These are phyloP conservation scores for Spodoptera exigua DNA, from an alignment of 2,888 invertebrate genomes.

Conservation along the genomic window DNA sequence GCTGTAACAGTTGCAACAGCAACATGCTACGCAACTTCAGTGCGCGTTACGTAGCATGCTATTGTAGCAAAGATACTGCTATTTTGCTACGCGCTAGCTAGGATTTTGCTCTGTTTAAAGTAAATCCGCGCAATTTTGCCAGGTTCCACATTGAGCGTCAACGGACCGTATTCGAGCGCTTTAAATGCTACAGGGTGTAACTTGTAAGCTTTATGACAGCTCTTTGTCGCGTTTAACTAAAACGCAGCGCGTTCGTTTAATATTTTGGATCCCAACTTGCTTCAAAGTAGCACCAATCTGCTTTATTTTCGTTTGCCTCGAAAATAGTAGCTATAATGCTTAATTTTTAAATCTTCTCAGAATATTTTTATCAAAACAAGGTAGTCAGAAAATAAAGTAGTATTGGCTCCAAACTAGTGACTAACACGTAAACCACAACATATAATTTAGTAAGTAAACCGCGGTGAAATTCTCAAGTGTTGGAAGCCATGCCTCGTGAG, in stretches of 20 bases:
- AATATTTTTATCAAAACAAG: slow-evolving; percentile 11
- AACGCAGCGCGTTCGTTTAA: slow-evolving; percentile 1
- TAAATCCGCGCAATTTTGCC: neutral
- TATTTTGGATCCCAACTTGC: slow-evolving; percentile 33
- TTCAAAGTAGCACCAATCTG: slow-evolving; percentile 29
- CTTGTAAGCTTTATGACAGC: slow-evolving; percentile 19
- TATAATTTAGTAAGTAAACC: slow-evolving; percentile 28
- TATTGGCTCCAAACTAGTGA: slow-evolving; percentile 28
- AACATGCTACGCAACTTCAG: too few relatives aligned
- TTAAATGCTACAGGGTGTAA: neutral
- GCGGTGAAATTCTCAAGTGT: slow-evolving; percentile 42
- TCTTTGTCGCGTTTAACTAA: slow-evolving; percentile 13
- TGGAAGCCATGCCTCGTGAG: slow-evolving; percentile 65
- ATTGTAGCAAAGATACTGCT: too few relatives aligned
- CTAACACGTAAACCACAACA: slow-evolving; percentile 45
- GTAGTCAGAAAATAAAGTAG: slow-evolving; percentile 25
- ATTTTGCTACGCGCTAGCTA: too few relatives aligned
- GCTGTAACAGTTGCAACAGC: too few relatives aligned
- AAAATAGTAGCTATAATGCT: slow-evolving; percentile 24
- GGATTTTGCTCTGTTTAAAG: too few relatives aligned
- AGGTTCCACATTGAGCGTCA: neutral
- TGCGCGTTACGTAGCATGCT: too few relatives aligned
- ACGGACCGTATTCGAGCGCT: slow-evolving; percentile 2
- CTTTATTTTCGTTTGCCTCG: slow-evolving; percentile 31
- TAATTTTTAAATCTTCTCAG: too few relatives aligned